phyloP scores from a whole-genome alignment of 2,797 vertebrate genomes.

The Cuculus canorus region DNA sequence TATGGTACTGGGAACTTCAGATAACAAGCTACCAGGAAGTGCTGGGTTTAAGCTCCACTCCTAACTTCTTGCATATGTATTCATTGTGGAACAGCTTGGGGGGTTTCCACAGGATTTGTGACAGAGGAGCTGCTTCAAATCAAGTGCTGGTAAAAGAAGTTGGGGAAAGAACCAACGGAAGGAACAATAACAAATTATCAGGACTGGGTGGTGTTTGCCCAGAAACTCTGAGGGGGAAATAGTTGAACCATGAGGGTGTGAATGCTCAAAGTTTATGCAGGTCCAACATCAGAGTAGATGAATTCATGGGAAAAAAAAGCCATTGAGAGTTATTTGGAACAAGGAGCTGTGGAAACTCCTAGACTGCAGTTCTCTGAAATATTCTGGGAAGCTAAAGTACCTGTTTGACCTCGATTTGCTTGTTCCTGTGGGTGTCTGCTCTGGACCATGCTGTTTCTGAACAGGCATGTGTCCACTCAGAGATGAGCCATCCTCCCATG shows the following conservation, averaged over 20 bases:
- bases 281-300: not conserved
- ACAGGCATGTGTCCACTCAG: fast-evolving
- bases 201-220: not conserved
- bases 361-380: not conserved
- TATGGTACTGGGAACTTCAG: not conserved
- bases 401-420: not conserved
- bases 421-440: not conserved
- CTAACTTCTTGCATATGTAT: not conserved
- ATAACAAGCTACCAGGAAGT: not conserved
- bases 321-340: not conserved
- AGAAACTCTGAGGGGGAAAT: not conserved
- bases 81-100: not conserved
- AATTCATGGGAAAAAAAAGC: not conserved
- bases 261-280: not conserved
- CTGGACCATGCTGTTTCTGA: not conserved
- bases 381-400: not conserved
- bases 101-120: not conserved
- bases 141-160: not conserved
- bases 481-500: fast-evolving
- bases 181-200: not conserved
- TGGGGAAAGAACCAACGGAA: not conserved
- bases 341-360: not conserved
- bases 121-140: not conserved
- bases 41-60: not conserved
- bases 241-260: not conserved